Evolutionary conservation across 2,797 vertebrate genomes (phyloP).

Genomic region (Hyperoplus lanceolatus): DNA sequence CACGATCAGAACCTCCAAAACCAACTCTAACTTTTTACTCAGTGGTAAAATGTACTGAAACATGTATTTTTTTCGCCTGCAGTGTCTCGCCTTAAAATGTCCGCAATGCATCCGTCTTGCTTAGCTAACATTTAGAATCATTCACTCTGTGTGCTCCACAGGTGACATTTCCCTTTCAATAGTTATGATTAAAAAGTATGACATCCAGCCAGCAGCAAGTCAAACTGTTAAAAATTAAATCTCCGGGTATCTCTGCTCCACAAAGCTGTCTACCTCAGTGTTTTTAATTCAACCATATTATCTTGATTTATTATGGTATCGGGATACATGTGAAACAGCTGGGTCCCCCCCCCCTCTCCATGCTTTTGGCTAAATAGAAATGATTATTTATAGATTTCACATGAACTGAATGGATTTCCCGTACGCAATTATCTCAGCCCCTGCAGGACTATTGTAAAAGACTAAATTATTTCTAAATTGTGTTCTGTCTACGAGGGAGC

Average conservation of each 20-base stretch:
- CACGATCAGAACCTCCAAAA: conserved; percentile 10
- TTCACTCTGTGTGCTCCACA: neutral
- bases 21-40: conserved; percentile 24
- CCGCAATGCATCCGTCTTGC: neutral
- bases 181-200: neutral
- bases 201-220: neutral
- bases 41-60: conserved; percentile 19
- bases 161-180: conserved; percentile 15
- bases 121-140: neutral
- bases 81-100: too few species aligned
- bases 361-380: conserved; percentile 41
- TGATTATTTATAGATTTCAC: conserved; percentile 68
- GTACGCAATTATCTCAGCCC: conserved; percentile 57
- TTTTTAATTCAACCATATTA: conserved; percentile 12
- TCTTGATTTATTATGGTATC: conserved; percentile 11
- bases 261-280: neutral
- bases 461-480: conserved; percentile 73
- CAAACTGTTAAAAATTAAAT: neutral
- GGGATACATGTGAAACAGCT: conserved; percentile 4
- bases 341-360: neutral
- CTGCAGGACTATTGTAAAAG: conserved; percentile 54
- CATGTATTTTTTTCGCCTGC: too few species aligned
- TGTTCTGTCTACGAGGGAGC: conserved; percentile 50
- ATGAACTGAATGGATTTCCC: conserved; percentile 57
- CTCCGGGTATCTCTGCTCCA: neutral